Percentiles rank a stretch among this genome's conserved stretches.
These are phyloP conservation scores for Drosophila antonietae DNA, from an alignment of 2,888 invertebrate species.

Conservation along the genomic window DNA sequence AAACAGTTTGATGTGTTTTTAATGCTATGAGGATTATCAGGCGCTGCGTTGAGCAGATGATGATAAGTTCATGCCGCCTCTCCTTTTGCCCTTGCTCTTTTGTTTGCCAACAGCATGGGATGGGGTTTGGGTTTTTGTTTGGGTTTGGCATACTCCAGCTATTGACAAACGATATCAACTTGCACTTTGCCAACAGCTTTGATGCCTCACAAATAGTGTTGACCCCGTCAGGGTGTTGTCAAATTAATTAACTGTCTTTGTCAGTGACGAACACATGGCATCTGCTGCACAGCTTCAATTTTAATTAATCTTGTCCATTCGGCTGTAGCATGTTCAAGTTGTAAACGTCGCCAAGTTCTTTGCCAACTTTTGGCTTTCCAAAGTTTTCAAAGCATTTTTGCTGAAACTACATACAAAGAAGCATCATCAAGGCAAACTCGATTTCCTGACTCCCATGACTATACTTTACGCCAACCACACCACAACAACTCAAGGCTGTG, in stretches of 20 bases:
- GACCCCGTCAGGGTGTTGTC: slow-evolving; percentile 52
- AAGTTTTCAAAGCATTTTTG: slow-evolving; percentile 23
- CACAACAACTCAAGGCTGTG: slow-evolving; percentile 3
- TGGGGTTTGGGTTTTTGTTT: not conserved
- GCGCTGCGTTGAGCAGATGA: slow-evolving; percentile 14
- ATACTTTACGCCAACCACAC: slow-evolving; percentile 43
- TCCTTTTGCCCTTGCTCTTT: slow-evolving; percentile 8
- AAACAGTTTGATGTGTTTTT: slow-evolving; percentile 70
- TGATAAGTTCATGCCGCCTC: slow-evolving; percentile 27
- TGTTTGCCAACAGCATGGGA: not conserved
- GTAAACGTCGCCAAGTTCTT: slow-evolving; percentile 1
- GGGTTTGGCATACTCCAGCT: slow-evolving; percentile 1
- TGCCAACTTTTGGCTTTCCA: not conserved
- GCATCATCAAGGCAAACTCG: slow-evolving; percentile 22
- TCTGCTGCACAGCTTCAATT: slow-evolving; percentile 47
- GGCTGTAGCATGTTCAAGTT: slow-evolving; percentile 12
- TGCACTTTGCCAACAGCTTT: slow-evolving; percentile 26
- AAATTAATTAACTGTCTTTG: slow-evolving; percentile 69
- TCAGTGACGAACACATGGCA: slow-evolving; percentile 36
- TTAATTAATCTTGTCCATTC: slow-evolving; percentile 64
- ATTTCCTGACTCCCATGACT: slow-evolving; percentile 58
- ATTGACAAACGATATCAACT: slow-evolving; percentile 61
- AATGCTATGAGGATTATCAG: slow-evolving; percentile 62
- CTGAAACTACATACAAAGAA: slow-evolving; percentile 24
- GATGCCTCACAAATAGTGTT: slow-evolving; percentile 41